Conservation (phyloP, 2,113 vertebrate species). For the Murina feae region DNA sequence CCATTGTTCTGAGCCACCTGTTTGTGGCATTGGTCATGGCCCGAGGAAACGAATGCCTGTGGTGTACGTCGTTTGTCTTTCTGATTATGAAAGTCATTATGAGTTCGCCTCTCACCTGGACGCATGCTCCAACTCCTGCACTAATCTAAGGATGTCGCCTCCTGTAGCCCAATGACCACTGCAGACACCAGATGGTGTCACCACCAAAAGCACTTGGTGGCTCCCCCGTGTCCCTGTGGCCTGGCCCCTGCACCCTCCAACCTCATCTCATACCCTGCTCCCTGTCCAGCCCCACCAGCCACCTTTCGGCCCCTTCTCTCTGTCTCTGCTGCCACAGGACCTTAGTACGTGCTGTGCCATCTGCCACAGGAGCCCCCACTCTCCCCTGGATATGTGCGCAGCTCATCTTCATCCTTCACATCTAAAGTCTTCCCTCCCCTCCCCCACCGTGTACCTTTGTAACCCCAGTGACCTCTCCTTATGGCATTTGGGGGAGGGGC, state of each 20-base stretch:
- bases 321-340: neutral
- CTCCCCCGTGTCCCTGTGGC: neutral
- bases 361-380: neutral
- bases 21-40: neutral
- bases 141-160: neutral
- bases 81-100: neutral
- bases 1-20: neutral
- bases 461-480: neutral
- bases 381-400: neutral
- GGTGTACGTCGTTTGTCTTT: neutral
- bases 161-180: neutral
- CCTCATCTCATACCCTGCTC: neutral
- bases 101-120: neutral
- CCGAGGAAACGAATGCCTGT: fast-evolving
- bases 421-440: neutral
- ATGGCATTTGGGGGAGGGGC: neutral
- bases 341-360: neutral
- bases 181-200: neutral
- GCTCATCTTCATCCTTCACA: neutral
- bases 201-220: neutral
- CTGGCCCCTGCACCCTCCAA: neutral
- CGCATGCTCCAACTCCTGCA: neutral
- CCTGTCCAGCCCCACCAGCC: neutral
- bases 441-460: too few relatives aligned
- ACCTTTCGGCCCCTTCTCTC: neutral